These are phyloP conservation scores for Drosophila cognata DNA, from an alignment of 2,888 invertebrate genomes.

Conservation along the genomic window DNA sequence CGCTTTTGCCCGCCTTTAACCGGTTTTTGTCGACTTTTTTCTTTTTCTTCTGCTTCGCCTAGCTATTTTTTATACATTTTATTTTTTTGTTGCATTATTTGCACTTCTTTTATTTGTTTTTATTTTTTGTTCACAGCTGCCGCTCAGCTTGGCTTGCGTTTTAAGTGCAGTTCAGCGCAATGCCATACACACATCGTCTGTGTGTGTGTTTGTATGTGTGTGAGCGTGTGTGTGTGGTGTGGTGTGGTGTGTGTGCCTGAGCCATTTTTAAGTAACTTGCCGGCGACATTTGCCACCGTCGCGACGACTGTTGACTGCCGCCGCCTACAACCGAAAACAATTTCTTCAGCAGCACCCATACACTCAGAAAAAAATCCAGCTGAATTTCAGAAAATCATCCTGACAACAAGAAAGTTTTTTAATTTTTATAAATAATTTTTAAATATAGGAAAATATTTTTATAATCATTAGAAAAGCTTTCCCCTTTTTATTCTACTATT, in stretches of 20 bases:
- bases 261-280: conserved; percentile 78
- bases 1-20: conserved; percentile 53
- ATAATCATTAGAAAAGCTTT: neutral
- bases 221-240: conserved; percentile 12
- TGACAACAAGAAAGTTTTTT: no score
- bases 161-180: conserved; percentile 71
- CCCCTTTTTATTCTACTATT: no score
- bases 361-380: neutral
- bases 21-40: conserved; percentile 35
- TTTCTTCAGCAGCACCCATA: neutral
- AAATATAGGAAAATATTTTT: neutral
- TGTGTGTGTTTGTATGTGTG: conserved; percentile 10
- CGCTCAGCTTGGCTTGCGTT: conserved; percentile 58
- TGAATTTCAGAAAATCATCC: no score
- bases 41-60: conserved; percentile 1
- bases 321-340: conserved; percentile 17
- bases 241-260: conserved; percentile 31
- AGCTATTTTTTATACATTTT: conserved; percentile 31
- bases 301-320: conserved; percentile 48
- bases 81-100: conserved; percentile 20
- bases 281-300: conserved; percentile 63
- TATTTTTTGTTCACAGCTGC: conserved; percentile 36
- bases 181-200: conserved; percentile 37
- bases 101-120: conserved; percentile 35
- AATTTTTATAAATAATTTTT: neutral